Base-by-base conservation (phyloP, 1,140 invertebrate species). In the Papilio dardanus region DNA sequence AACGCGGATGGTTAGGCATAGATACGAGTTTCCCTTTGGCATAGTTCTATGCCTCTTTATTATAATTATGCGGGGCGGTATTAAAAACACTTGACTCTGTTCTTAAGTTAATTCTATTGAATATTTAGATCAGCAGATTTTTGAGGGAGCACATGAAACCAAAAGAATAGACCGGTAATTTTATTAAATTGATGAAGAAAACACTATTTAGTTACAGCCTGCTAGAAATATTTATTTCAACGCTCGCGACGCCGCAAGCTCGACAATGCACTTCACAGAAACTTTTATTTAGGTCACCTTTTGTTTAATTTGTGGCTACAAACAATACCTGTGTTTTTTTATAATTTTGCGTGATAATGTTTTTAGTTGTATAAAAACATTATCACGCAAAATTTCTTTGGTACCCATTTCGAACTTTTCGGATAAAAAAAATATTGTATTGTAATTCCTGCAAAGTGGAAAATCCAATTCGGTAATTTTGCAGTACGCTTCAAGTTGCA, bases 221-320 rank as follows among this genome's bases (percentile, higher is more conserved):
- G 21, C 46, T 19, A 62, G 30, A 68, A 42, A 42, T 69, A 69
- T 69, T 69, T 28, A 14, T 69, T 69, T 40, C 12, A 69, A n/a
- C n/a, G 10, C 67, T 24, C 37, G 37, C 37, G 1, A 24, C n/a
- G 16, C 1, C n/a, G 16, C 1, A 69, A 19, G 30, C 37, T 69
- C 67, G 30, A 31, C 37, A 19, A 16, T 16, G 35, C 37, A 40
- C 35, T 62, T 28, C 67, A 69, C 21, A 69, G 21, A 69, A 46
- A 35, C 37, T 24, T 8, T 21, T 16, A 69, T 69, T n/a, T 14
- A 69, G 67, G 67, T 69, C 67, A 42, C 1, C 35, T 69, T 67
- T 67, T 42, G 2, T 33, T 40, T 21, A 68, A 40, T 24, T 40
- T 21, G 19, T 68, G 21, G 0, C 19, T 42, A 62, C 19, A 14